phyloP scores from a whole-genome alignment of 2,888 invertebrate species.

The Caenorhabditis wallacei region DNA sequence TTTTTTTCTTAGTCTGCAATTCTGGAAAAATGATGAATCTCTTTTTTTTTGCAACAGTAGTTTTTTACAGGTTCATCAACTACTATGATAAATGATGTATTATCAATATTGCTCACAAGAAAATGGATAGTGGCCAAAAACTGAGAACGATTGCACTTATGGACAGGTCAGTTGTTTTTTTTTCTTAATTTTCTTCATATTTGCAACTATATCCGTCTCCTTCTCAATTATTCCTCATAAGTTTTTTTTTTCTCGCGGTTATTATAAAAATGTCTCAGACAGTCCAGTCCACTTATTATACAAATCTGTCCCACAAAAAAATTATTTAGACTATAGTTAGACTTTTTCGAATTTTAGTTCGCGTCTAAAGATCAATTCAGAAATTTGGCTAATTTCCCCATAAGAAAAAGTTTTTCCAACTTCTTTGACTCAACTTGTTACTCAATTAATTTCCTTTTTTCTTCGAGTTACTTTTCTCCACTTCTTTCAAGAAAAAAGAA shows the following conservation, averaged over 20 bases:
- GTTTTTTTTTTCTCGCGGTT: too few relatives aligned
- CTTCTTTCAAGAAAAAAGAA: constrained; percentile 2
- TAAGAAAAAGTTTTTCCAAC: not conserved
- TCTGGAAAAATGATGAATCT: not conserved
- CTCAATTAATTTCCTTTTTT: constrained; percentile 23
- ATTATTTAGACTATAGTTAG: not conserved
- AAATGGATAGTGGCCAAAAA: constrained; percentile 30
- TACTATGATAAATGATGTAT: constrained; percentile 29
- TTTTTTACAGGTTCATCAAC: constrained; percentile 13
- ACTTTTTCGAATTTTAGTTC: not conserved
- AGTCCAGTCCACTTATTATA: not conserved
- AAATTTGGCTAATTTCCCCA: constrained; percentile 35
- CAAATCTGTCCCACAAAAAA: not conserved
- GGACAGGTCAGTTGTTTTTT: constrained; percentile 43
- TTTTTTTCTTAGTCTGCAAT: constrained; percentile 17
- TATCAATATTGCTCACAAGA: not conserved
- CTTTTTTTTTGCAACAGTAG: not conserved
- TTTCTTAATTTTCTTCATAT: not conserved
- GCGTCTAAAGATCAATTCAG: not conserved
- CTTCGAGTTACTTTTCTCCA: not conserved
- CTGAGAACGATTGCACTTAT: constrained; percentile 36
- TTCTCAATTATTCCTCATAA: not conserved
- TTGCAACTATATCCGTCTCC: not conserved
- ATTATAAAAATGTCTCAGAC: not conserved
- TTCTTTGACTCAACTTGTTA: constrained; percentile 1